Evolutionary conservation across 2,888 invertebrate species (phyloP).

Genomic region (Lacanobia wlatinum): DNA sequence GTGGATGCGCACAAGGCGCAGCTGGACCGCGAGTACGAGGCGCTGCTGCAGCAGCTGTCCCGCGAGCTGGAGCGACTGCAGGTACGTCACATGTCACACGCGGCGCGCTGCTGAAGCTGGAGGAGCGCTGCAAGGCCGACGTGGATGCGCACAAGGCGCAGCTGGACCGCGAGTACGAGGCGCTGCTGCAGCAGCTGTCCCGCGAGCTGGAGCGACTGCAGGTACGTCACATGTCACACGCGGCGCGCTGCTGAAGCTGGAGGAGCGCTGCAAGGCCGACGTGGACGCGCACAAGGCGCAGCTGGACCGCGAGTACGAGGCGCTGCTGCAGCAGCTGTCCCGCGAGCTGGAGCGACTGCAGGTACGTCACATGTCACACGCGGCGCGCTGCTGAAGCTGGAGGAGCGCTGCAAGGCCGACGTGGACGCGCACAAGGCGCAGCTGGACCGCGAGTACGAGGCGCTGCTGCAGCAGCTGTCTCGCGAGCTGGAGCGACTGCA

Average conservation of each 20-base stretch:
- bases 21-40: constrained; percentile 99
- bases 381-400: constrained; percentile 96
- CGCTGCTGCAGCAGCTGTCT: constrained; percentile 96
- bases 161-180: constrained; percentile 99
- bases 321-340: constrained; percentile 96
- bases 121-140: constrained; percentile 98
- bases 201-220: constrained; percentile 97
- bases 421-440: constrained; percentile 99
- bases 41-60: constrained; percentile 96
- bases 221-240: constrained; percentile 73
- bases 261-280: constrained; percentile 98
- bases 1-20: constrained; percentile 99
- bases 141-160: constrained; percentile 99
- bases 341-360: constrained; percentile 97
- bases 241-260: constrained; percentile 96
- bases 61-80: constrained; percentile 97
- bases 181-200: constrained; percentile 96
- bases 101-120: constrained; percentile 96
- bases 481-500: constrained; percentile 97
- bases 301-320: constrained; percentile 99
- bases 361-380: constrained; percentile 73
- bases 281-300: constrained; percentile 99
- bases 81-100: constrained; percentile 73
- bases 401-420: constrained; percentile 98
- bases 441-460: constrained; percentile 99